Evolutionary conservation across 2,888 invertebrate genomes (phyloP).

Genomic region (Leucophenga maculata): DNA sequence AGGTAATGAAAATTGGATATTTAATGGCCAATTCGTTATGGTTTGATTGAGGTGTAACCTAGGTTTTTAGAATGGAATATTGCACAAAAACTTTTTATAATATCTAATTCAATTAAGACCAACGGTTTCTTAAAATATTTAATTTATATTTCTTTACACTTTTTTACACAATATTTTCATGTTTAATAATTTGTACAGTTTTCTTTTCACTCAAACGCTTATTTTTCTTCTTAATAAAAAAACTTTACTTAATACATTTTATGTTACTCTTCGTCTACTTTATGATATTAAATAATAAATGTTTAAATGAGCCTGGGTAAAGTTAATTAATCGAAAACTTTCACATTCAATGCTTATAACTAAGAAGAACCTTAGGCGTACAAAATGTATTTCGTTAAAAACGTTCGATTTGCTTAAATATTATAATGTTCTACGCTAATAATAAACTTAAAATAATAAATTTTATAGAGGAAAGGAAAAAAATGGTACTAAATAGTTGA

Average conservation of each 20-base stretch:
- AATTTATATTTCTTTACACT: constrained; percentile 18
- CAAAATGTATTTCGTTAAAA: not conserved
- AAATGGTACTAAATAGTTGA: not conserved
- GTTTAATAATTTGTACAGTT: constrained; percentile 16
- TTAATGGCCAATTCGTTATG: too few species aligned
- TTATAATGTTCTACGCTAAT: constrained; percentile 2
- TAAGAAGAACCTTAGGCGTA: not conserved
- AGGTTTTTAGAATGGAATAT: too few species aligned
- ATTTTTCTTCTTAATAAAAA: too few species aligned
- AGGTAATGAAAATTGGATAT: too few species aligned
- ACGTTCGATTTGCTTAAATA: not conserved
- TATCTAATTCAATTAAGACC: not conserved
- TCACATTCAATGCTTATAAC: not conserved
- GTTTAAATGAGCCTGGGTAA: too few species aligned
- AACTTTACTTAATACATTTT: not conserved
- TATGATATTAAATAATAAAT: too few species aligned
- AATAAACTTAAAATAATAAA: not conserved
- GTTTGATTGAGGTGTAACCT: too few species aligned
- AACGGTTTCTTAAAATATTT: too few species aligned
- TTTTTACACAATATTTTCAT: constrained; percentile 4
- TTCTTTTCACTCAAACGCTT: too few species aligned
- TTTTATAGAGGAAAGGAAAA: not conserved
- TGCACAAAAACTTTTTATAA: too few species aligned
- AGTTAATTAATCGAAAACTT: too few species aligned
- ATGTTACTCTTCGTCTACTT: too few species aligned